A percentile compares a stretch with the other conserved stretches of the same genome.
Conservation (phyloP, 2,888 invertebrate genomes). For the Synanthedon andrenaeformis region DNA sequence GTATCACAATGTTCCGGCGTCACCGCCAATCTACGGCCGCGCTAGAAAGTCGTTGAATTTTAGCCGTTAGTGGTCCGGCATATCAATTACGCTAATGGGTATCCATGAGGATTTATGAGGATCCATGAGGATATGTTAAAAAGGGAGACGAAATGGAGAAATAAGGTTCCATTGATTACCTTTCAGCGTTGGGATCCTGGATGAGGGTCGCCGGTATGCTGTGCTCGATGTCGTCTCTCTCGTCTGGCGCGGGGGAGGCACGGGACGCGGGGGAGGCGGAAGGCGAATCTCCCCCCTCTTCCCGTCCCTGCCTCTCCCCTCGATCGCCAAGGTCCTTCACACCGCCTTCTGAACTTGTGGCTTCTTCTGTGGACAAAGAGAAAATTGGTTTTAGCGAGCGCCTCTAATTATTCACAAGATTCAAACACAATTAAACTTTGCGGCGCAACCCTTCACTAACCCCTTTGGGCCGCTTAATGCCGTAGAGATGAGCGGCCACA, state of each 20-base stretch:
- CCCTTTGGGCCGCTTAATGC: too few species aligned
- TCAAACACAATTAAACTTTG: background rate
- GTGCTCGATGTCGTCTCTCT: slow-evolving; percentile 67
- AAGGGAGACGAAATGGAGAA: too few species aligned
- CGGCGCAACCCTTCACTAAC: too few species aligned
- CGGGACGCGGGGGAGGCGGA: slow-evolving; percentile 45
- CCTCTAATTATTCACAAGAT: background rate
- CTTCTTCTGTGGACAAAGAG: slow-evolving; percentile 65
- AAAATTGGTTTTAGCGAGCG: slow-evolving; percentile 4
- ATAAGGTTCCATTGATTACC: slow-evolving; percentile 20
- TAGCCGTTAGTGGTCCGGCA: too few species aligned
- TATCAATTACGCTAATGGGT: too few species aligned
- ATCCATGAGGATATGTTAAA: too few species aligned
- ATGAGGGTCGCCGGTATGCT: slow-evolving; percentile 68
- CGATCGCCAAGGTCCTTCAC: slow-evolving; percentile 64
- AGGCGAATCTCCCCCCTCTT: slow-evolving; percentile 56
- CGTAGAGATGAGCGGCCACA: too few species aligned
- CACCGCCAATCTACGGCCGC: too few species aligned
- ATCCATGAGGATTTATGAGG: too few species aligned
- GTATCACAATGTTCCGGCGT: too few species aligned
- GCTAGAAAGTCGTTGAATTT: too few species aligned
- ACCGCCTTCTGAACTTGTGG: slow-evolving; percentile 71
- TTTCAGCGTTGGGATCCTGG: slow-evolving; percentile 64
- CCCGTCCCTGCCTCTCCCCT: slow-evolving; percentile 49
- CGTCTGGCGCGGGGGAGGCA: slow-evolving; percentile 48